A percentile compares a stretch with the other conserved stretches of the same genome.
phyloP scores from a whole-genome alignment of 2,113 vertebrate species.

The Cottus gobio region DNA sequence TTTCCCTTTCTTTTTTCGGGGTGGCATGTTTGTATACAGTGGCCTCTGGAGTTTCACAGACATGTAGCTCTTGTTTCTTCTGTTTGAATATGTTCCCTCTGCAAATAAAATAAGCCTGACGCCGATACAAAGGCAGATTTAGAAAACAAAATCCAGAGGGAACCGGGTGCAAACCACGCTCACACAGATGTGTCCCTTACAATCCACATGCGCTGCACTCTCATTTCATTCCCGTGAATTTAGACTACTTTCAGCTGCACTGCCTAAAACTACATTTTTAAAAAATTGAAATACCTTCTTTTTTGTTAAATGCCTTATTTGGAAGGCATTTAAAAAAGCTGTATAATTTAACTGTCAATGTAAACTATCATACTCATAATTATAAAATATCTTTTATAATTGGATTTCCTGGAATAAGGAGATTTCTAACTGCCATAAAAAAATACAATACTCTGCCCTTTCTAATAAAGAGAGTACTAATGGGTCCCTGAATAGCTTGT shows the following conservation, averaged over 20 bases:
- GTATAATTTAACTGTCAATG: background rate
- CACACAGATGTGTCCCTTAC: background rate
- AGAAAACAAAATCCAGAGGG: conserved; percentile 9
- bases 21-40: background rate
- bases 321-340: background rate
- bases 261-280: background rate
- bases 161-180: background rate
- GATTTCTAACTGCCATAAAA: background rate
- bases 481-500: background rate
- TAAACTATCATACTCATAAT: background rate
- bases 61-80: background rate
- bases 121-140: conserved; percentile 4
- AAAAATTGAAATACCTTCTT: background rate
- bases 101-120: conserved; percentile 4
- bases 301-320: background rate
- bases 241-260: background rate
- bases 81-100: conserved; percentile 14
- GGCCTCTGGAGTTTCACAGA: background rate
- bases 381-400: background rate
- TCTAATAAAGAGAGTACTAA: background rate
- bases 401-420: background rate
- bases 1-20: background rate
- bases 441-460: background rate
- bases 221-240: background rate
- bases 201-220: background rate